Evolutionary conservation across 2,888 invertebrate genomes (phyloP), one percentile per base, ranked within the genome.

Genomic region (Mantis religiosa): DNA sequence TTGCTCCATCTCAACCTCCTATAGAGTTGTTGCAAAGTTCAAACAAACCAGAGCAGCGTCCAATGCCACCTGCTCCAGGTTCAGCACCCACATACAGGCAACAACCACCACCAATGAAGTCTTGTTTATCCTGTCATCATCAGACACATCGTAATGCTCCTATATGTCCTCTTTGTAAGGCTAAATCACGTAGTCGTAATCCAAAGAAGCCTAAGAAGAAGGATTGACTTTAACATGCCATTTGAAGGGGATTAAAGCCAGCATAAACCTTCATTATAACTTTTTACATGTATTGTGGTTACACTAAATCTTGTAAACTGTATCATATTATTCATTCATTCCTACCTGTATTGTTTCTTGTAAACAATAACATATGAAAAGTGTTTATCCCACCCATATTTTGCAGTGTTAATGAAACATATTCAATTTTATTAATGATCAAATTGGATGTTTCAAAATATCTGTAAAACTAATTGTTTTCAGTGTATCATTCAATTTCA

Each of bases 71-170:
- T 81, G 92, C 93, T 8, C 92, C 93, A 28, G 93, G 93, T 20
- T 93, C 93, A 8, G 92, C 93, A 14, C 93, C 93, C n/a, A 92
- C 93, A 34, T 93, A 90, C 94, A 97, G 98, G 92, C 98, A 98
- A 95, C 98, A 98, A 95, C 98, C 98, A 90, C 98, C 98, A 84
- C 98, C 98, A 82, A 98, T 98, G 98, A 98, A 98, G 94, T 98
- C 98, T 30, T 98, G 98, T 93, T 95, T 98, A 90, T 98, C 98
- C 87, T 98, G 98, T 92, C 98, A 98, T 95, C 98, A 98, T 94
- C 98, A 98, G 94, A 98, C 98, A 92, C 98, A 98, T 94, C 96
- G 99, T 92, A 99, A 99, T 94, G 99, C 99, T 90, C 99, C 99
- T 89, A 99, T 99, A 93, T 99, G 99, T 93, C 99, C 99, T 89